These are phyloP conservation scores for Bergia sp. DNA, from an alignment of 92 coral and sea anemone species.

Conservation along the genomic window DNA sequence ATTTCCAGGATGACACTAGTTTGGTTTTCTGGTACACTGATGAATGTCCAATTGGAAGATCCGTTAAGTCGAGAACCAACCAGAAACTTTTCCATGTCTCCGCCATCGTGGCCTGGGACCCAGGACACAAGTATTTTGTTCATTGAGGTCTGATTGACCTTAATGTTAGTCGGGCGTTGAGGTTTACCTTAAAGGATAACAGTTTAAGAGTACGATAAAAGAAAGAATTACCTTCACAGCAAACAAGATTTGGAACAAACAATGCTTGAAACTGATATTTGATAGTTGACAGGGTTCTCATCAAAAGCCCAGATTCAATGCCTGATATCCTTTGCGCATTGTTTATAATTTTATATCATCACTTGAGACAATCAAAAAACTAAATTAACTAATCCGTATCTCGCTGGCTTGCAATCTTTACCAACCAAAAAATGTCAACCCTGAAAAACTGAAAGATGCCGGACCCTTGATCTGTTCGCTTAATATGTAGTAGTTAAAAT, in stretches of 20 bases:
- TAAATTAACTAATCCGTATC: too few relatives aligned
- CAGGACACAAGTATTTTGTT: constrained; percentile 61
- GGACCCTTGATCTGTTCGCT: too few relatives aligned
- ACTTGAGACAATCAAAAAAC: too few relatives aligned
- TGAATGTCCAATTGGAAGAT: constrained; percentile 54
- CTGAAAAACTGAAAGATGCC: too few relatives aligned
- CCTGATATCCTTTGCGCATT: too few relatives aligned
- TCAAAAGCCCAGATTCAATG: too few relatives aligned
- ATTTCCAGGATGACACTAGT: constrained; percentile 50
- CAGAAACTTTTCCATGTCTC: constrained; percentile 45
- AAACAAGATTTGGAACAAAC: too few relatives aligned
- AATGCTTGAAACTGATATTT: background rate
- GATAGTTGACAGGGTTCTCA: background rate
- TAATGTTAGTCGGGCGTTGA: constrained; percentile 64
- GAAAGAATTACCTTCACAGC: background rate
- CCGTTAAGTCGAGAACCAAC: constrained; percentile 57
- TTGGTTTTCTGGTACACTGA: constrained; percentile 38
- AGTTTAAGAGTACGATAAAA: background rate
- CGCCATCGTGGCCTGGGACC: constrained; percentile 83
- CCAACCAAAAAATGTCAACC: too few relatives aligned
- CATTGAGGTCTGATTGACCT: constrained; percentile 58
- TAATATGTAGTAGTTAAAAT: too few relatives aligned
- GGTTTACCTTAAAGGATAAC: constrained; percentile 71
- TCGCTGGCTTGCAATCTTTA: too few relatives aligned
- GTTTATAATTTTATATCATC: too few relatives aligned